Base-by-base conservation (phyloP, 2,797 vertebrate genomes). In the Tokudaia tokunoshimensis region DNA sequence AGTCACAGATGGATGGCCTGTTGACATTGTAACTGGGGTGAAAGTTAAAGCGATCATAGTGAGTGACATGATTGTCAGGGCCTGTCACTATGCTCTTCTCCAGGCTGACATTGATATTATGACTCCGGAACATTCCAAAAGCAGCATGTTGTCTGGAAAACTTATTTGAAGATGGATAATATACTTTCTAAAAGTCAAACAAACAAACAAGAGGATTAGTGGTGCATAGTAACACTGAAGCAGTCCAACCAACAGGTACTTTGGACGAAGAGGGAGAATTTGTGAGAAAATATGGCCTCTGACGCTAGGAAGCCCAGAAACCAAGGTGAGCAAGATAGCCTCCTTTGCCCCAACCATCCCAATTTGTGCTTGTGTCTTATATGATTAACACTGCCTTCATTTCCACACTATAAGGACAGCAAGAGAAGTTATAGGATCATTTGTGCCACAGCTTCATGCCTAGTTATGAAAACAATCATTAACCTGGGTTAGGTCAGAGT, bases 31-130 rank as follows among this genome's bases (percentile, higher is more conserved):
- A 99, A 91, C 97, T 99, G 82, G 97, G 97, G 76, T 99, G 99
- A 86, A 98, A 98, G 55, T 98, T 95, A 47, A 98, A 81, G 75
- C 95, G 98, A 87, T 99, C 98, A 0, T 92, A 94, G 87, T 96
- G n/a, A 0, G 98, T 99, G 94, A 98, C 97, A 29, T 96, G 97
- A 97, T 98, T 98, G 95, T 92, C 98, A 0, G 96, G 72, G 8
- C 98, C 99, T 0, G 98, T 98, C 96, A 99, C 98, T 0, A 63
- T 3, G 91, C 98, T 99, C 74, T 97, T 99, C 34, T 99, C 99
- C 89, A 98, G 2, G 3, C 31, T 34, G 0, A 98, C 99, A 93
- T 99, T 99, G 70, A 99, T 98, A 44, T 99, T 95, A 0, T 97
- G 94, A 72, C 99, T 97, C 41, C 47, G 97, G 96, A 98, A 99